phyloP scores from a whole-genome alignment of 2,113 vertebrate species.

The Pionites leucogaster region DNA sequence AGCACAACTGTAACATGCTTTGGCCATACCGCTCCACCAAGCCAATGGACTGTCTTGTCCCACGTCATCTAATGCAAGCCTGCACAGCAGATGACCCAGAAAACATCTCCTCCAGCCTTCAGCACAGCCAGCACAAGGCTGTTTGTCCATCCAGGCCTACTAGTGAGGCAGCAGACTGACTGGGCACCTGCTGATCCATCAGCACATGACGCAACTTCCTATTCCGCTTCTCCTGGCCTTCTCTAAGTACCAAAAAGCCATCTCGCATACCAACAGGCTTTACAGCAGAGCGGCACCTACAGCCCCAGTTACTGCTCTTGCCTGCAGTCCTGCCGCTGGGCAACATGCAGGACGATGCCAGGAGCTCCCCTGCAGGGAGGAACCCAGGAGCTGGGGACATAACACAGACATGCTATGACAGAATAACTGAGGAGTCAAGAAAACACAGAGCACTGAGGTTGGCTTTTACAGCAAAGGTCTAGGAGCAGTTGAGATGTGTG shows the following conservation, averaged over 20 bases:
- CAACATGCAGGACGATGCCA: accelerated
- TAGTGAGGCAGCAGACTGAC: background rate
- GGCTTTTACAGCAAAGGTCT: background rate
- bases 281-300: background rate
- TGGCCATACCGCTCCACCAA: background rate
- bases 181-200: background rate
- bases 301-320: background rate
- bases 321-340: background rate
- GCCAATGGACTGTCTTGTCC: background rate
- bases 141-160: background rate
- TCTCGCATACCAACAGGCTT: background rate
- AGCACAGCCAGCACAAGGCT: background rate
- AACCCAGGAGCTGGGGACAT: background rate
- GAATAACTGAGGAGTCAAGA: accelerated
- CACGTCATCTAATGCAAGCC: background rate
- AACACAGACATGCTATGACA: accelerated
- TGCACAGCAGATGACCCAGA: accelerated
- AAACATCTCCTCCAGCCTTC: no score
- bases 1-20: background rate
- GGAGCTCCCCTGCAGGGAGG: background rate
- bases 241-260: background rate
- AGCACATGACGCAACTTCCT: background rate
- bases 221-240: background rate
- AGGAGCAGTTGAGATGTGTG: background rate
- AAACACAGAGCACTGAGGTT: accelerated